A percentile compares a stretch with the other conserved stretches of the same genome.
Conservation (phyloP, 1,140 invertebrate species). For the Metaphire vulgaris region DNA sequence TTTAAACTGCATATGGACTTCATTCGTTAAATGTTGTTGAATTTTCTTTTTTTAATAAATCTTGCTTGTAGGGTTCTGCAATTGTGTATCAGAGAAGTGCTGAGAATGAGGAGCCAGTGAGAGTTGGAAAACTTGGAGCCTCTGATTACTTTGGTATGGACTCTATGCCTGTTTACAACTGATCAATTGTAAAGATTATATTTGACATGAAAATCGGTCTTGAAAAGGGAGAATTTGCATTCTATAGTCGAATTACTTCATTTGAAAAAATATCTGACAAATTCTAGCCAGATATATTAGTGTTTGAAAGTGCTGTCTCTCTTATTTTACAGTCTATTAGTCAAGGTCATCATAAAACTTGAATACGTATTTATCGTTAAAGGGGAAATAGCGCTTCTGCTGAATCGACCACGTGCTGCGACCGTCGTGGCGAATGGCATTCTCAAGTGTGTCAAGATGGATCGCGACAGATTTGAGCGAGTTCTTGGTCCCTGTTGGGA, state of each 20-base stretch:
- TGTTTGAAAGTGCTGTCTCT: too few relatives aligned
- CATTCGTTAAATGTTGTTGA: background rate
- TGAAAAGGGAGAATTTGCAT: too few relatives aligned
- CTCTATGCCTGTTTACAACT: too few relatives aligned
- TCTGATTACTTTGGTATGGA: slow-evolving; percentile 89
- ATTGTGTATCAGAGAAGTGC: slow-evolving; percentile 80
- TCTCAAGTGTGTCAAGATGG: slow-evolving; percentile 96
- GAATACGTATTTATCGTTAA: too few relatives aligned
- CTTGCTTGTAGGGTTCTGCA: slow-evolving; percentile 62
- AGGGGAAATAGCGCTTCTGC: slow-evolving; percentile 95
- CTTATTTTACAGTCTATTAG: too few relatives aligned
- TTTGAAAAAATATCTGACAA: too few relatives aligned
- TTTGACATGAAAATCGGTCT: too few relatives aligned
- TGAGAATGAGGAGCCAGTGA: slow-evolving; percentile 69
- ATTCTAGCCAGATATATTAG: too few relatives aligned
- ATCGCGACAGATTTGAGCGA: slow-evolving; percentile 84
- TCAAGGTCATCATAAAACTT: too few relatives aligned
- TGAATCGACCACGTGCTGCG: slow-evolving; percentile 92
- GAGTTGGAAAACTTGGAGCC: slow-evolving; percentile 87
- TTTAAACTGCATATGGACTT: background rate
- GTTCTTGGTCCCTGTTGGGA: slow-evolving; percentile 94
- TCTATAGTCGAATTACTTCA: too few relatives aligned
- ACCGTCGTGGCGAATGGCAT: slow-evolving; percentile 88
- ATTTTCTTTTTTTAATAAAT: background rate
- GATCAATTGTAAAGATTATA: too few relatives aligned